A percentile compares a stretch with the other conserved stretches of the same genome.
Evolutionary conservation across 2,113 vertebrate species (phyloP).

Genomic region (Trochalopteron elliotii): DNA sequence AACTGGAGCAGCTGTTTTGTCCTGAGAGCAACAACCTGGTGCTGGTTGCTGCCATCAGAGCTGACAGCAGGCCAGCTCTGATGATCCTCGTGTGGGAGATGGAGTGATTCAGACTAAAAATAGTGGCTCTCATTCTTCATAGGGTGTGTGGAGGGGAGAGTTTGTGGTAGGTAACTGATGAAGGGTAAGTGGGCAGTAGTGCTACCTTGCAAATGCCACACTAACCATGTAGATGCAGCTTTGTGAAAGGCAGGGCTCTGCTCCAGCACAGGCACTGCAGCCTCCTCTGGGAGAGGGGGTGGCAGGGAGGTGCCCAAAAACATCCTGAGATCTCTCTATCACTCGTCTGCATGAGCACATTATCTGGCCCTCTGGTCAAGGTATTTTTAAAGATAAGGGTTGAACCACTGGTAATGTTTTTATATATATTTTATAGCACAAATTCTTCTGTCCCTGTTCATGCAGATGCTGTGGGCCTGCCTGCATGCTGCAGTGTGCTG

Average conservation of each 20-base stretch:
- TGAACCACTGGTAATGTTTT: background rate
- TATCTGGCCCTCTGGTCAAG: background rate
- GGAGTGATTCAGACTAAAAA: background rate
- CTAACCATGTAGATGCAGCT: rapidly evolving
- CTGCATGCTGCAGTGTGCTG: background rate
- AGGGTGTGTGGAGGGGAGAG: background rate
- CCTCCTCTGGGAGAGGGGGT: background rate
- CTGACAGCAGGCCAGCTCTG: background rate
- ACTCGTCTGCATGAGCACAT: rapidly evolving
- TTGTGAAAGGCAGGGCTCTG: background rate
- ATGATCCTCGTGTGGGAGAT: background rate
- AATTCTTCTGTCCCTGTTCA: background rate
- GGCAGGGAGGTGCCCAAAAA: background rate
- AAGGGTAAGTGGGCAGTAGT: background rate
- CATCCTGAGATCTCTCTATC: rapidly evolving
- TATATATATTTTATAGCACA: background rate
- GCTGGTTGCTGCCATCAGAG: background rate
- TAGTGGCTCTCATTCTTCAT: rapidly evolving
- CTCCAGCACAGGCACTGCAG: background rate
- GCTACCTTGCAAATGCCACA: background rate
- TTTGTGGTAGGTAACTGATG: background rate
- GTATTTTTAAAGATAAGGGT: background rate
- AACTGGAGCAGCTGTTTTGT: background rate
- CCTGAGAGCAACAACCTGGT: background rate
- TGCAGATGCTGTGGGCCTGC: background rate